A percentile compares a stretch with the other conserved stretches of the same genome.
Evolutionary conservation across 2,797 vertebrate species (phyloP).

Genomic region (Trachurus trachurus): DNA sequence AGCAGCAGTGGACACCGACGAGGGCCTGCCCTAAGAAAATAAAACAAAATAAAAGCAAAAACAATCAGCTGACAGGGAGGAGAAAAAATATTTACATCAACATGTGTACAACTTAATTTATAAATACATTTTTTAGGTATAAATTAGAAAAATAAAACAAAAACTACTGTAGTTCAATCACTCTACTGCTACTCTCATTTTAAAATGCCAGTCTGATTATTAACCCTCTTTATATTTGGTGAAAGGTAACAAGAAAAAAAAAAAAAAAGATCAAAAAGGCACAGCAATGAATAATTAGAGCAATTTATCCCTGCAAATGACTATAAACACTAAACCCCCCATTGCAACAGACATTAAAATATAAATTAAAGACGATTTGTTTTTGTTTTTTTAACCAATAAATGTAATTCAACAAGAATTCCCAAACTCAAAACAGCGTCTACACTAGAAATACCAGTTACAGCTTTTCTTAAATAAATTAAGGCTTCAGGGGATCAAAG

Average conservation of each 20-base stretch:
- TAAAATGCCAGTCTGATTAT: constrained; percentile 82
- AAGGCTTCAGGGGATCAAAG: constrained; percentile 69
- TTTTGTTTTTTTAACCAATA: constrained; percentile 44
- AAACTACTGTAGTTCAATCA: constrained; percentile 77
- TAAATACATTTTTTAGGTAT: constrained; percentile 94
- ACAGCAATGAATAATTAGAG: constrained; percentile 79
- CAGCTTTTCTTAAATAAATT: constrained; percentile 83
- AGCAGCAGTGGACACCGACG: constrained; percentile 71
- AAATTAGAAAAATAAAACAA: constrained; percentile 88
- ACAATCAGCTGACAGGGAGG: constrained; percentile 72
- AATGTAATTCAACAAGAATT: constrained; percentile 61
- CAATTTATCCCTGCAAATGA: constrained; percentile 73
- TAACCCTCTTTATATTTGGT: constrained; percentile 83
- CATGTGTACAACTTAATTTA: constrained; percentile 91
- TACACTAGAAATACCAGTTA: constrained; percentile 67
- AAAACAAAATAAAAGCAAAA: constrained; percentile 42
- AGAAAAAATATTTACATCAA: constrained; percentile 88
- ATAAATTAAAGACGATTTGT: constrained; percentile 81
- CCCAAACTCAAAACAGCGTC: constrained; percentile 63
- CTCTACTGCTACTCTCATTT: constrained; percentile 78
- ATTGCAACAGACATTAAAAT: constrained; percentile 74
- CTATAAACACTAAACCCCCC: constrained; percentile 69
- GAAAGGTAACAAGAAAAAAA: constrained; percentile 63
- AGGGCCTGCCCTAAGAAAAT: constrained; percentile 87
- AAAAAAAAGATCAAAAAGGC: constrained; percentile 69